phyloP scores from a whole-genome alignment of 2,113 vertebrate genomes.

The western clawed frog (Xenopus tropicalis) region UCB_Xtro_10.0 CM004450.2:100692501-100693000 shows the following conservation, averaged over 20 bases:
- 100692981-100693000: no score
- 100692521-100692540: no score
- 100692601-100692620: no score
- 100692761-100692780: conserved; percentile 48
- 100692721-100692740: conserved; percentile 49
- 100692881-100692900: background rate
- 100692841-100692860: conserved; percentile 81
- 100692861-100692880: conserved; percentile 80
- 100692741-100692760: conserved; percentile 28
- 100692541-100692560: no score
- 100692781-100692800: conserved; percentile 42
- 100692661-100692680: conserved; percentile 49
- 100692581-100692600: no score
- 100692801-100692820: background rate
- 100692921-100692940: no score
- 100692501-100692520: no score
- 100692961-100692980: no score
- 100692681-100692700: conserved; percentile 46
- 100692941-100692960: no score
- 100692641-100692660: conserved; percentile 47
- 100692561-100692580: no score
- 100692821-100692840: conserved; percentile 58
- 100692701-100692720: background rate
- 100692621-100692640: conserved; percentile 53
- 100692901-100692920: no score